phyloP scores from a whole-genome alignment of 2,113 vertebrate genomes.

The Sclerurus mexicanus region DNA sequence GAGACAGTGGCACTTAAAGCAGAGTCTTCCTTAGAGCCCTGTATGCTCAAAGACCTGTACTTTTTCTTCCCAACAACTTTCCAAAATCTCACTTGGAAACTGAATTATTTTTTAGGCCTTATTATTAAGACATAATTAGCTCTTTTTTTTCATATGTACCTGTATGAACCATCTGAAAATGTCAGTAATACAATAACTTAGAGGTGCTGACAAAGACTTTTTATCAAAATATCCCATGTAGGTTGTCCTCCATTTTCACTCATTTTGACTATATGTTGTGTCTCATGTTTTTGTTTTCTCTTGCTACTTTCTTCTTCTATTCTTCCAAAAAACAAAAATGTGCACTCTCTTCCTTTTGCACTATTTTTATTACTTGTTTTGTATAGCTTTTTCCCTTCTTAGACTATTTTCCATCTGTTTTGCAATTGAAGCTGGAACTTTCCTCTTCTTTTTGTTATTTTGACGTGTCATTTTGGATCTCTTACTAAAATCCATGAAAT shows the following conservation, averaged over 20 bases:
- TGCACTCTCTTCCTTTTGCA: neutral
- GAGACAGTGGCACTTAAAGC: neutral
- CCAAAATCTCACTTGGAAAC: neutral
- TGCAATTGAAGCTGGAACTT: neutral
- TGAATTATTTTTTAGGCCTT: neutral
- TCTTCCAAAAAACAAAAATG: neutral
- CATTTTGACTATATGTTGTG: neutral
- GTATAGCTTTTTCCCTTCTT: neutral
- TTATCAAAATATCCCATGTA: neutral
- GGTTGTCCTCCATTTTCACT: neutral
- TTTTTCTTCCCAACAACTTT: neutral
- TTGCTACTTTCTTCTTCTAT: neutral
- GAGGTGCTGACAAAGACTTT: neutral
- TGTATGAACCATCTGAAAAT: neutral
- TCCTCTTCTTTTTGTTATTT: neutral
- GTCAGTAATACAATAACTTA: neutral
- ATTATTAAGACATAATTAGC: neutral
- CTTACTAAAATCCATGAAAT: neutral
- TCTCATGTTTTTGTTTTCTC: neutral
- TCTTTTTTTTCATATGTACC: neutral
- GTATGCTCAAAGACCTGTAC: neutral
- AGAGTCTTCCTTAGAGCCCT: neutral
- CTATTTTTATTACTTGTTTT: neutral
- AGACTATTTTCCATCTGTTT: neutral
- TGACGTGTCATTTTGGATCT: neutral